These are phyloP conservation scores for Halcyon malimbica DNA, from an alignment of 2,113 vertebrate genomes.

Conservation along the genomic window DNA sequence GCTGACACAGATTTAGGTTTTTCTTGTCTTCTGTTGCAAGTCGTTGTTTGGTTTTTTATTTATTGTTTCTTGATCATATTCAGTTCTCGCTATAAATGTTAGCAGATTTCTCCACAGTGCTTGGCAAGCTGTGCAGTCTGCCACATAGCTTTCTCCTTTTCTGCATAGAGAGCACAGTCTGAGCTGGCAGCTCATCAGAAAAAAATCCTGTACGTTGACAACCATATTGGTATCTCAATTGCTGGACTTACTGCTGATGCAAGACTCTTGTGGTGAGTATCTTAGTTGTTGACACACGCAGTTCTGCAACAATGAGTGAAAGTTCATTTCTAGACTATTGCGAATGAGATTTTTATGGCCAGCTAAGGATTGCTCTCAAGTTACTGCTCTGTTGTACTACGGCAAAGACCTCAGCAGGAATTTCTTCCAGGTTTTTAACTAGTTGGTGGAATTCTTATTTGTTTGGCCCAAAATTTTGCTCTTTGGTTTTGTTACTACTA, in stretches of 20 bases:
- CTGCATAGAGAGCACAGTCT: slow-evolving; percentile 92
- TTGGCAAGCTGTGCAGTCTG: slow-evolving; percentile 16
- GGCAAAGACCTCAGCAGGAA: slow-evolving; percentile 6
- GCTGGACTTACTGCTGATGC: slow-evolving; percentile 97
- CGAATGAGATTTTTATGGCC: neutral
- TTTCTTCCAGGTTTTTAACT: neutral
- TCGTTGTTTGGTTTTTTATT: neutral
- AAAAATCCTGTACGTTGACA: slow-evolving; percentile 98
- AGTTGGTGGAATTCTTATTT: slow-evolving; percentile 2
- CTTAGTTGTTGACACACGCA: neutral
- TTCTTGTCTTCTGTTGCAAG: neutral
- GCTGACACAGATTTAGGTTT: neutral
- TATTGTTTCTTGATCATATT: neutral
- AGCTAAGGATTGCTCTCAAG: neutral
- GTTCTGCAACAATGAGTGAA: slow-evolving; percentile 46
- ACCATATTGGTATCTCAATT: slow-evolving; percentile 97
- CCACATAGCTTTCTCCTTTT: slow-evolving; percentile 30
- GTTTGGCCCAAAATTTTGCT: slow-evolving; percentile 15
- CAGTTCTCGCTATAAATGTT: neutral
- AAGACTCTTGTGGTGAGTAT: slow-evolving; percentile 90
- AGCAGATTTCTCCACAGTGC: slow-evolving; percentile 23
- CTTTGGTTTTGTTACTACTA: slow-evolving; percentile 17
- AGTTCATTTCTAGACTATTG: slow-evolving; percentile 24
- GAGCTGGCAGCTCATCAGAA: slow-evolving; percentile 99
- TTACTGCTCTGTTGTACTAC: neutral